Conservation (phyloP, 1,140 invertebrate species). For the Euwallacea similis region DNA sequence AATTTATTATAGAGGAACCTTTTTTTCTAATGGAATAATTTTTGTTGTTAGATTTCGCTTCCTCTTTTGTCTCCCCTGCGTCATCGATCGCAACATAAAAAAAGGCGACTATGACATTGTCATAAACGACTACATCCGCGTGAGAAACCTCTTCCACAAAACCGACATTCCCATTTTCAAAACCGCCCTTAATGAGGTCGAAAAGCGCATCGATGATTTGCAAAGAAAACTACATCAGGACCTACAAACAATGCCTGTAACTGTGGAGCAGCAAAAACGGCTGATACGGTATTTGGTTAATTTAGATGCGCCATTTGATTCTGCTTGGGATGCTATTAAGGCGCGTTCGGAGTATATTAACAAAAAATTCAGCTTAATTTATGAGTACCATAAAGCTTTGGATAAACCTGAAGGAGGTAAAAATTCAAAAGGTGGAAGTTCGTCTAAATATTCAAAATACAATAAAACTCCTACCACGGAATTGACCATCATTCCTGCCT, state of each 20-base stretch:
- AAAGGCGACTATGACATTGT: slow-evolving; percentile 96
- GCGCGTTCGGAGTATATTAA: slow-evolving; percentile 76
- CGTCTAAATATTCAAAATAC: slow-evolving; percentile 50
- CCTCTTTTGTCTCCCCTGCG: slow-evolving; percentile 92
- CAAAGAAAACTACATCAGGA: slow-evolving; percentile 78
- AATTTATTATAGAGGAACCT: too few species aligned
- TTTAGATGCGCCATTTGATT: slow-evolving; percentile 77
- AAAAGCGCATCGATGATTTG: slow-evolving; percentile 81
- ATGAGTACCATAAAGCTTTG: slow-evolving; percentile 60
- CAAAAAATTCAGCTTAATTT: slow-evolving; percentile 64
- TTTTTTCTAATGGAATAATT: too few species aligned
- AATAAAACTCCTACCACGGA: slow-evolving; percentile 44
- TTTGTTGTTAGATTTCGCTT: slow-evolving; percentile 66
- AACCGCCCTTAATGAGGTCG: slow-evolving; percentile 87
- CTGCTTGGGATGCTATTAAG: slow-evolving; percentile 91
- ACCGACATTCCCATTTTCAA: slow-evolving; percentile 88
- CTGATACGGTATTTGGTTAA: slow-evolving; percentile 73
- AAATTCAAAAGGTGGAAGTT: slow-evolving; percentile 36
- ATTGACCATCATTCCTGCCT: slow-evolving; percentile 54
- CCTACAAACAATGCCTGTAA: slow-evolving; percentile 84
- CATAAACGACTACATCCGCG: slow-evolving; percentile 96
- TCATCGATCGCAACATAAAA: slow-evolving; percentile 91
- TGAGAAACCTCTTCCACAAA: slow-evolving; percentile 94
- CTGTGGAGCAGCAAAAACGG: slow-evolving; percentile 92
- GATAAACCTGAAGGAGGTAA: slow-evolving; percentile 45